Evolutionary conservation across 2,797 vertebrate genomes (phyloP), one percentile per base, ranked within the genome.

Genomic region (Myotis findleyi): DNA sequence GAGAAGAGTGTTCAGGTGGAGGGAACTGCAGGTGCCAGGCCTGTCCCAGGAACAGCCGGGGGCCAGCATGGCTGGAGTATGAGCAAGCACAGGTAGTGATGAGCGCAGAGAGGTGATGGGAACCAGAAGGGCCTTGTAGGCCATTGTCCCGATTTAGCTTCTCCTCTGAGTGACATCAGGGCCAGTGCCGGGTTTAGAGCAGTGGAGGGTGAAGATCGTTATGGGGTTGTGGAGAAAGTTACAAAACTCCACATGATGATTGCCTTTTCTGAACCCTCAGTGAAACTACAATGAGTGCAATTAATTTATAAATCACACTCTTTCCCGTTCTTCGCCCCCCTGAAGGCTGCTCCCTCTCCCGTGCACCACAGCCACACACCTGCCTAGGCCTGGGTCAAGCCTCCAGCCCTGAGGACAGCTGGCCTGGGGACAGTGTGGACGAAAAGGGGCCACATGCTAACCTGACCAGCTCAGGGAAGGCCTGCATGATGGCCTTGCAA

Each of bases 271-370:
- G 17, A 79, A 57, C n/a, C 30, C 30, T 14, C 11, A 0, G 0
- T 20, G 44, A 81, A 87, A 77, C 49, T 57, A 20, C 64, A 85
- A 80, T 12, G 38, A 41, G 30, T 38, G 38, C 38, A 75, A 51
- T 89, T 83, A 41, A 44, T 86, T 73, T 68, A 57, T 57, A 90
- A 76, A 33, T n/a, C 36, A 38, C 16, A 1, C 59, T 76, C 71
- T 25, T 71, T 16, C 51, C 73, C 2, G 0, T 66, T 62, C 36
- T 53, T 23, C 18, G 10, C 5, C 21, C 25, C 3, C 25, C 10
- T 0, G 7, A 47, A 36, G 30, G 12, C n/a, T 38, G 49, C 38
- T 89, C 11, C 18, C 7, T 33, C 6, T 17, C 1, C 1, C 23
- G 10, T 18, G 25, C 0, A 20, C 21, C 5, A 1, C 25, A 41